Evolutionary conservation across 30 jellyfish, hydroid and myxozoan genomes (phyloP), one percentile per base, ranked within the genome.

Genomic region (Sanderia malayensis): DNA sequence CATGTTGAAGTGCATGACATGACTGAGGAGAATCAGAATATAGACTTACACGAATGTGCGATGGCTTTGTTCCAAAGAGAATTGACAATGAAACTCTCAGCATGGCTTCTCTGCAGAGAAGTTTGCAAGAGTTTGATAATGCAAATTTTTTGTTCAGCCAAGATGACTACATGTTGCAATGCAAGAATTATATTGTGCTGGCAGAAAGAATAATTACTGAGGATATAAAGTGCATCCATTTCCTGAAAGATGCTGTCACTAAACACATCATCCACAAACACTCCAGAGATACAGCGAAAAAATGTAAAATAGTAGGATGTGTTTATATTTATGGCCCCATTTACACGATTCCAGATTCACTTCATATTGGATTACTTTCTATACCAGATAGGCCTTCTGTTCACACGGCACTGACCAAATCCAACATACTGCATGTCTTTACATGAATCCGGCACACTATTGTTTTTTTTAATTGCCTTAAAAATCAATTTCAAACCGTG

Each of bases 191-290:
- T 61, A 49, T 29, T 22, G 73, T 37, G 33, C 73, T 61, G 13
- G 53, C 28, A 20, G 73, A 20, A 20, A 61, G 73, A 28, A 61
- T 61, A 21, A 21, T 29, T 0, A 29, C 25, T 4, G 15, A 26
- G 8, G 20, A 61, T 61, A 37, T 61, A n/a, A 29, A 29, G 15
- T 61, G 73, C 73, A 46, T 23, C 25, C 29, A 25, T 2, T 24
- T 29, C 21, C 33, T 61, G n/a, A 37, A 61, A 29, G 73, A 61
- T 61, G 73, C 28, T 7, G 73, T 29, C 15, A 1, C 52, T 10
- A 61, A 61, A 61, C 73, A 61, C 52, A 61, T 61, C 73, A 61
- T 17, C 29, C 73, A 61, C 10, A 11, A 61, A 21, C 33, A 61
- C 49, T 21, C 47, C 17, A 10, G 26, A 61, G 45, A 29, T 19